A percentile compares a stretch with the other conserved stretches of the same genome.
phyloP scores from a whole-genome alignment of 2,888 invertebrate species.

The Luffia ferchaultella region DNA sequence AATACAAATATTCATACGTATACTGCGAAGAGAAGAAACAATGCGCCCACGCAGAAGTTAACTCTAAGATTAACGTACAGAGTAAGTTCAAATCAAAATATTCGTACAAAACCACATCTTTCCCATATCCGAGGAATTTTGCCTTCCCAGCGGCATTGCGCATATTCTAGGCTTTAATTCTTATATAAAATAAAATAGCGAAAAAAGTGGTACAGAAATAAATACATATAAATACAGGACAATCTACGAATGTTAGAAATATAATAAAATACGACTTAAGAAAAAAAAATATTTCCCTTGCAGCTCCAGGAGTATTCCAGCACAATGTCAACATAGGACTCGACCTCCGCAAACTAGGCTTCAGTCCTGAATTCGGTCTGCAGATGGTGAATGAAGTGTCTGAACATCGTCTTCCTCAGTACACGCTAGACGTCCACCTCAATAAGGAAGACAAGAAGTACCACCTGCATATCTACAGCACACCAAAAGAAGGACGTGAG shows the following conservation, averaged over 20 bases:
- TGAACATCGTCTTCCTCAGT: conserved; percentile 66
- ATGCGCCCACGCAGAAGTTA: conserved; percentile 77
- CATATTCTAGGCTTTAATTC: no score
- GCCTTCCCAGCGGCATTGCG: no score
- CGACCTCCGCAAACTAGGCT: conserved; percentile 77
- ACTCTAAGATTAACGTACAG: conserved; percentile 58
- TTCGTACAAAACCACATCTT: no score
- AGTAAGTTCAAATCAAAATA: conserved; percentile 34
- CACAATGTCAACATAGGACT: conserved; percentile 72
- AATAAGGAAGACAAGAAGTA: conserved; percentile 77
- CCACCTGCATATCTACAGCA: conserved; percentile 71
- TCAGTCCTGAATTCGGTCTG: conserved; percentile 77
- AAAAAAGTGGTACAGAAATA: no score
- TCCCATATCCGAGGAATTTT: no score
- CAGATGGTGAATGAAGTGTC: conserved; percentile 70
- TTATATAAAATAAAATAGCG: no score
- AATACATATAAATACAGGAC: no score
- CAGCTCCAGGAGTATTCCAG: conserved; percentile 61
- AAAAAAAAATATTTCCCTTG: no score
- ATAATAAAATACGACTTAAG: no score
- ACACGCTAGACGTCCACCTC: conserved; percentile 76
- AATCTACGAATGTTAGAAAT: no score
- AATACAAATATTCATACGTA: conserved; percentile 73
- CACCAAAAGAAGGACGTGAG: conserved; percentile 70
- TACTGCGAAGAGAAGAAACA: conserved; percentile 83